Conservation (phyloP, 2,797 vertebrate genomes). For the Heliangelus exortis region DNA sequence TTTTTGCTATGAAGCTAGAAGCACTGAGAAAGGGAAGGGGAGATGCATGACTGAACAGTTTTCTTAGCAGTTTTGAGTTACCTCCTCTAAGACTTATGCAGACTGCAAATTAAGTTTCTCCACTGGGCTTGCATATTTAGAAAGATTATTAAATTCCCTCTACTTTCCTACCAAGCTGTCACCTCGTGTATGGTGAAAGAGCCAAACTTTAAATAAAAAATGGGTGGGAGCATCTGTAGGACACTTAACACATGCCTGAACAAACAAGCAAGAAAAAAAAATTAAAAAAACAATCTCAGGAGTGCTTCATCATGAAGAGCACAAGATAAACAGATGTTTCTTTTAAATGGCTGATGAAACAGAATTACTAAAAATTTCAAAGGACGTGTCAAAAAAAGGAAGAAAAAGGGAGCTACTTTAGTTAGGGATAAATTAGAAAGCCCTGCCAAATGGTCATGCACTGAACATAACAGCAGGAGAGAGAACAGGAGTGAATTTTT, state of each 20-base stretch:
- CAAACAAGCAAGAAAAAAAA: not conserved
- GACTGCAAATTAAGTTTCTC: not conserved
- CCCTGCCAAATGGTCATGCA: not conserved
- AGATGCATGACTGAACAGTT: not conserved
- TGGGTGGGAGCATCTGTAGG: not conserved
- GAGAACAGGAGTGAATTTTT: not conserved
- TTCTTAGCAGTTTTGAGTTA: not conserved
- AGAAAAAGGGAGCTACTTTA: not conserved
- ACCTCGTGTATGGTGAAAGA: not conserved
- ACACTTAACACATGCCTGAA: not conserved
- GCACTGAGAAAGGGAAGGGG: not conserved
- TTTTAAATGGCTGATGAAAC: not conserved
- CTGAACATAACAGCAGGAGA: not conserved
- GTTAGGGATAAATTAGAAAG: not conserved
- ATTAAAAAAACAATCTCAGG: not conserved
- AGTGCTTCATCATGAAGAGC: not conserved
- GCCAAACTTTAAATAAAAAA: not conserved
- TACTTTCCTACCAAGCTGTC: not conserved
- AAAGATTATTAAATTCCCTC: not conserved
- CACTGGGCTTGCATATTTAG: not conserved
- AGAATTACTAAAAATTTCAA: not conserved
- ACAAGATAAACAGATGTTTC: not conserved
- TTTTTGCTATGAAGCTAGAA: not conserved
- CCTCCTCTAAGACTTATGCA: not conserved
- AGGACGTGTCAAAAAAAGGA: not conserved